These are phyloP conservation scores for Bursaphelenchus mucronatus DNA, from an alignment of 1,140 invertebrate genomes.

Conservation along the genomic window DNA sequence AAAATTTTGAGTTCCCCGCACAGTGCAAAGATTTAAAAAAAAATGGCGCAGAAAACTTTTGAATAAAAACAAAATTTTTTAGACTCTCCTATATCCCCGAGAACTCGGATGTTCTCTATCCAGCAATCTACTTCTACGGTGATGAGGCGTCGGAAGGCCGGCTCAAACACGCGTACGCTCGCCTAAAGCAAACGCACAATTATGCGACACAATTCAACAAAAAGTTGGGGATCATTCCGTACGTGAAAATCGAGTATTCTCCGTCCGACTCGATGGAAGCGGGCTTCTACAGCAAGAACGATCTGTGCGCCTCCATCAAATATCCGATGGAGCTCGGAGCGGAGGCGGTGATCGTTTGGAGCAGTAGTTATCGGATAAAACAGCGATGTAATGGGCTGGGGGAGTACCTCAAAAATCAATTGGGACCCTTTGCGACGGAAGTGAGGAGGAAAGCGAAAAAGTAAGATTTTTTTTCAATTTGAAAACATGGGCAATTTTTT, in stretches of 20 bases:
- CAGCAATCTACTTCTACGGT: conserved; percentile 42
- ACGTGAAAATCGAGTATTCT: conserved; percentile 36
- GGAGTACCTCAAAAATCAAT: conserved; percentile 19
- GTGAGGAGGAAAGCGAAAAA: conserved; percentile 12
- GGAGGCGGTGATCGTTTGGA: conserved; percentile 30
- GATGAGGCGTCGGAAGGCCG: conserved; percentile 7
- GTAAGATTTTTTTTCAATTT: not conserved
- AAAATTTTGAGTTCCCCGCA: too few species aligned
- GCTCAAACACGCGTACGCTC: conserved; percentile 29
- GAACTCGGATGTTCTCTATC: conserved; percentile 34
- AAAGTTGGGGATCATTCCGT: conserved; percentile 31
- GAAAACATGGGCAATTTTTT: too few species aligned
- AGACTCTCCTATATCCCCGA: conserved; percentile 27
- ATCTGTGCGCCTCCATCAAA: conserved; percentile 32
- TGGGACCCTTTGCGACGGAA: conserved; percentile 23
- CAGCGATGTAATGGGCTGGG: conserved; percentile 19
- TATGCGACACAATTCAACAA: conserved; percentile 6
- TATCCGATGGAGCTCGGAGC: conserved; percentile 32
- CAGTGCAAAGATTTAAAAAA: too few species aligned
- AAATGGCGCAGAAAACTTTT: too few species aligned
- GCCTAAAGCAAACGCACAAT: conserved; percentile 26
- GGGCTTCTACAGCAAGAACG: conserved; percentile 32
- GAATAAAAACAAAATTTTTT: too few species aligned
- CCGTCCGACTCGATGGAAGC: conserved; percentile 18
- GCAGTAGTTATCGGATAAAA: conserved; percentile 21